Percentiles rank a stretch among this genome's conserved stretches.
Evolutionary conservation across 2,888 invertebrate species (phyloP).

Genomic region (Erebia palarica): DNA sequence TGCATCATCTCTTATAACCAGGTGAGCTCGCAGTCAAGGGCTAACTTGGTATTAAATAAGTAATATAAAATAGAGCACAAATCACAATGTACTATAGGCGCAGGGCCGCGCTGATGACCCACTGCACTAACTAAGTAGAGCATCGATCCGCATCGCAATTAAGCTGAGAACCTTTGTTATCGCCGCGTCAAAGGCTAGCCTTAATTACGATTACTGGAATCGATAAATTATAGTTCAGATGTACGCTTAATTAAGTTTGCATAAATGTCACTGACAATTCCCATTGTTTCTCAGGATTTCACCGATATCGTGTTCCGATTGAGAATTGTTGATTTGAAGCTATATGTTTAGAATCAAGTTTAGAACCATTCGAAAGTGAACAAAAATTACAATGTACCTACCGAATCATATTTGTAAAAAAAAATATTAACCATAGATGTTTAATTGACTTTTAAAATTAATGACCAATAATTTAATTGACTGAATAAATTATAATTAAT

Average conservation of each 20-base stretch:
- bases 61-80: conserved; percentile 1
- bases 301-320: conserved; percentile 26
- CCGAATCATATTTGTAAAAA: not conserved
- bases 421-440: too few species aligned
- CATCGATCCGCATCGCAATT: conserved; percentile 74
- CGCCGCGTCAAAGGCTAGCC: conserved; percentile 46
- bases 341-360: too few species aligned
- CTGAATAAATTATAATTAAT: too few species aligned
- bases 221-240: conserved; percentile 45
- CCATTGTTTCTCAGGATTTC: conserved; percentile 34
- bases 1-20: too few species aligned
- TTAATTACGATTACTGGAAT: conserved; percentile 46
- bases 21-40: too few species aligned
- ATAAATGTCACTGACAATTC: conserved; percentile 47
- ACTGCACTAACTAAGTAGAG: conserved; percentile 74
- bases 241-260: conserved; percentile 45
- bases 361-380: not conserved
- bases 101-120: conserved; percentile 55
- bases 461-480: too few species aligned
- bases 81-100: conserved; percentile 6
- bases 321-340: conserved; percentile 2
- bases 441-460: too few species aligned
- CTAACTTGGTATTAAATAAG: too few species aligned
- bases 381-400: not conserved
- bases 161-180: conserved; percentile 51